Base-by-base conservation (phyloP, 2,888 invertebrate species). In the Nomada flava region DNA sequence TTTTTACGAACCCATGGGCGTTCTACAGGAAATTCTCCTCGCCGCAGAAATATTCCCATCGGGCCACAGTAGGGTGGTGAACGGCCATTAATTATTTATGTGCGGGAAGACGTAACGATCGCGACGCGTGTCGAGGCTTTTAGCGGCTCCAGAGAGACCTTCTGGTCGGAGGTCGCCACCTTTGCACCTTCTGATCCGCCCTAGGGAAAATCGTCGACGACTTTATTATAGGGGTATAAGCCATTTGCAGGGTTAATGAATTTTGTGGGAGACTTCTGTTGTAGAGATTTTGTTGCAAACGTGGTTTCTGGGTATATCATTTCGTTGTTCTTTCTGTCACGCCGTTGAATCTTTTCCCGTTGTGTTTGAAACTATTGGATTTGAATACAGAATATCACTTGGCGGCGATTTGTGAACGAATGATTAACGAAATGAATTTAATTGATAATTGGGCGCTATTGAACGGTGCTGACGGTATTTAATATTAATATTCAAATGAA, bases 21-120 rank as follows among this genome's bases (percentile, higher is more conserved):
- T 26, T 57, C 47, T 15, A 50, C 65, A n/a, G 52, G 63, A 69
- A 57, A 55, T 64, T 68, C 62, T 26, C 65, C 47, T 42, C 70
- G 42, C 55, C 59, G 20, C 26, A 55, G 69, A 67, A 82, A 87
- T 82, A 79, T 88, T 88, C 88, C 84, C 88, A 88, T 82, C 59
- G 47, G 20, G 57, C 57, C 77, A 77, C 18, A 26, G 57, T 67
- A 36, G 80, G 78, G 80, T 52, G 70, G 76, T 70, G 79, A 89
- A 87, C 85, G 86, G 84, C 74, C 88, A 87, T 88, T 88, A 88
- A 88, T 88, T 87, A 88, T 88, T 88, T 87, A 88, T 88, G 83
- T 87, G 88, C 87, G 87, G 86, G 57, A 57, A 82, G 76, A 82
- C 78, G 69, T 86, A 89, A 88, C 79, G 89, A 83, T 83, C 76